Percentiles rank a stretch among this genome's conserved stretches.
Evolutionary conservation across 1,140 invertebrate species (phyloP).

Genomic region (Aphelenchoides fujianensis): DNA sequence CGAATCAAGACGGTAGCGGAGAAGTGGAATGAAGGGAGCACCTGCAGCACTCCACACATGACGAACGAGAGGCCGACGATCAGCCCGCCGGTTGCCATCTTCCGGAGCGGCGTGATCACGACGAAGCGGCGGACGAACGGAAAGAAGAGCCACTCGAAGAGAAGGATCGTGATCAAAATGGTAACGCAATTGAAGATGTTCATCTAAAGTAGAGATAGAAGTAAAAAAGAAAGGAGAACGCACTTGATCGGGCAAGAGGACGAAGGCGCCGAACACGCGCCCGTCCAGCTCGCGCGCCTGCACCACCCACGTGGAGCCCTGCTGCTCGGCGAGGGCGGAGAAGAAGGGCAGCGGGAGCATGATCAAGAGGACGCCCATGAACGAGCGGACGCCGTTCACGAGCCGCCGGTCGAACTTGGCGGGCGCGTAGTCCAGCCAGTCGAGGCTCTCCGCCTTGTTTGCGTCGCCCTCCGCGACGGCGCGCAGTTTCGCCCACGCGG

Average conservation of each 20-base stretch:
- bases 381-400: conserved; percentile 63
- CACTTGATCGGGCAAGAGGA: conserved; percentile 80
- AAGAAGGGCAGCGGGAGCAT: conserved; percentile 67
- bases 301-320: conserved; percentile 43
- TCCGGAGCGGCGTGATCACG: conserved; percentile 71
- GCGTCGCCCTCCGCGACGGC: conserved; percentile 7
- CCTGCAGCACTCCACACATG: conserved; percentile 44
- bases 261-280: conserved; percentile 55
- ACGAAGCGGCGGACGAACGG: conserved; percentile 63
- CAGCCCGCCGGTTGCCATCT: conserved; percentile 42
- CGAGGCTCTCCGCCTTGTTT: conserved; percentile 6
- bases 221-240: too few species aligned
- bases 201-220: too few species aligned
- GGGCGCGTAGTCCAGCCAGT: conserved; percentile 78
- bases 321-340: conserved; percentile 69
- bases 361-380: conserved; percentile 64
- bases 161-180: conserved; percentile 55
- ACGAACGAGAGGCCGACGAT: conserved; percentile 43
- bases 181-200: conserved; percentile 67
- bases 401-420: conserved; percentile 69
- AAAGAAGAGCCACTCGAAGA: conserved; percentile 59
- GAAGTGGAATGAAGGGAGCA: neutral
- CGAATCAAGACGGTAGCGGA: neutral
- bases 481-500: conserved; percentile 32
- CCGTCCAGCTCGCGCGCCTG: conserved; percentile 63